phyloP scores from a whole-genome alignment of 1,140 invertebrate genomes.

The Holcopasites calliopsidis region DNA sequence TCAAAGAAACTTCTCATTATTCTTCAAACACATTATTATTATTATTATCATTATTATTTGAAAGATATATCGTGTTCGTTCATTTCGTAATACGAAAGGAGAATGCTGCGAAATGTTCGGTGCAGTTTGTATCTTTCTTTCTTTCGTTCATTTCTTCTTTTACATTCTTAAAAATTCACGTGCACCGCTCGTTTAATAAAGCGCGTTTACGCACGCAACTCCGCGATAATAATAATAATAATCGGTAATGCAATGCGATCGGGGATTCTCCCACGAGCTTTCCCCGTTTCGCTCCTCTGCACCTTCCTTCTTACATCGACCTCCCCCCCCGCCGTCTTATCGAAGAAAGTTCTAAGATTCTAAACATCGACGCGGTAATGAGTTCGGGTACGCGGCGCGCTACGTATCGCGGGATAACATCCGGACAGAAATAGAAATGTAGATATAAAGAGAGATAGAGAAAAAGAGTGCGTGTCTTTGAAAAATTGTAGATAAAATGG shows the following conservation, averaged over 20 bases:
- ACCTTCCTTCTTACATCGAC: neutral
- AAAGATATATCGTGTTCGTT: neutral
- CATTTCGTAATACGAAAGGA: neutral
- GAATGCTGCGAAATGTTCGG: slow-evolving; percentile 1
- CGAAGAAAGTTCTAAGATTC: slow-evolving; percentile 18
- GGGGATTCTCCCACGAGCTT: neutral
- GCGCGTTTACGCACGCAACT: slow-evolving; percentile 2
- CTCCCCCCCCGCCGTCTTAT: neutral
- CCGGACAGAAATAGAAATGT: slow-evolving; percentile 42
- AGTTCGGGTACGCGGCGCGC: slow-evolving; percentile 23
- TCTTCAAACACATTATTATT: neutral
- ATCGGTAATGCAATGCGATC: slow-evolving; percentile 15
- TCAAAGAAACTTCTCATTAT: neutral
- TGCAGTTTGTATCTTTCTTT: neutral
- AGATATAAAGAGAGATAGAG: slow-evolving; percentile 48
- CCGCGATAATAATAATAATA: slow-evolving; percentile 1
- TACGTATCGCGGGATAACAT: slow-evolving; percentile 24
- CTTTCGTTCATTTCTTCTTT: neutral
- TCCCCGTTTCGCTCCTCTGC: neutral
- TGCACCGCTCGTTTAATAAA: neutral
- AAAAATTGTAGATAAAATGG: slow-evolving; percentile 51
- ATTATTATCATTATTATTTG: neutral
- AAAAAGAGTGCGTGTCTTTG: slow-evolving; percentile 47
- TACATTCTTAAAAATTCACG: slow-evolving; percentile 7
- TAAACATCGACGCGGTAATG: slow-evolving; percentile 29